phyloP scores from a whole-genome alignment of 2,888 invertebrate genomes.

The Lottia gigantea region DNA sequence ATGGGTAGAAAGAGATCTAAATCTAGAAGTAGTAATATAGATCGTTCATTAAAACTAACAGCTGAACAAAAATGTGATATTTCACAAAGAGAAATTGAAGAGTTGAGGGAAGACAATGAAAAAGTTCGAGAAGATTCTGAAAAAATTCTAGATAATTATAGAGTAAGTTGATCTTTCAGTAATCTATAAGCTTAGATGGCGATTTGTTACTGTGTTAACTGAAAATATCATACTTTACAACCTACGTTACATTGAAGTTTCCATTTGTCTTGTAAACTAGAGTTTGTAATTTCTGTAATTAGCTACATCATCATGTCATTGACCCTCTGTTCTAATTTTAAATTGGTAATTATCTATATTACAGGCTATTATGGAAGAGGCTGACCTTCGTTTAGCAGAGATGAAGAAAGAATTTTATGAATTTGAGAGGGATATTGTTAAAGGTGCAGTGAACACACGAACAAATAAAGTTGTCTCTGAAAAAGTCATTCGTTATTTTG shows the following conservation, averaged over 20 bases:
- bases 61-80: slow-evolving; percentile 69
- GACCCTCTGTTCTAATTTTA: too few species aligned
- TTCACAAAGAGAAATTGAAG: slow-evolving; percentile 67
- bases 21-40: slow-evolving; percentile 60
- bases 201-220: too few species aligned
- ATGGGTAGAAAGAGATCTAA: slow-evolving; percentile 63
- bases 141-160: slow-evolving; percentile 64
- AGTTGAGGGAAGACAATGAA: slow-evolving; percentile 63
- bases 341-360: slow-evolving; percentile 15
- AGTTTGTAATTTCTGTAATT: too few species aligned
- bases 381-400: slow-evolving; percentile 63
- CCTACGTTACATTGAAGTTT: too few species aligned
- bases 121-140: slow-evolving; percentile 65
- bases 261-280: too few species aligned
- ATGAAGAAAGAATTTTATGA: slow-evolving; percentile 67
- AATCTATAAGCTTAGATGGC: too few species aligned
- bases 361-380: slow-evolving; percentile 68
- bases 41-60: slow-evolving; percentile 60
- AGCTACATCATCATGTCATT: too few species aligned
- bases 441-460: slow-evolving; percentile 59
- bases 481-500: slow-evolving; percentile 66
- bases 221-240: too few species aligned
- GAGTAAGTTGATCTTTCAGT: slow-evolving; percentile 47
- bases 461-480: slow-evolving; percentile 65
- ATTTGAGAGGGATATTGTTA: slow-evolving; percentile 67